Base-by-base conservation (phyloP, 2,113 vertebrate species). In the Daubentonia madagascariensis region DNA sequence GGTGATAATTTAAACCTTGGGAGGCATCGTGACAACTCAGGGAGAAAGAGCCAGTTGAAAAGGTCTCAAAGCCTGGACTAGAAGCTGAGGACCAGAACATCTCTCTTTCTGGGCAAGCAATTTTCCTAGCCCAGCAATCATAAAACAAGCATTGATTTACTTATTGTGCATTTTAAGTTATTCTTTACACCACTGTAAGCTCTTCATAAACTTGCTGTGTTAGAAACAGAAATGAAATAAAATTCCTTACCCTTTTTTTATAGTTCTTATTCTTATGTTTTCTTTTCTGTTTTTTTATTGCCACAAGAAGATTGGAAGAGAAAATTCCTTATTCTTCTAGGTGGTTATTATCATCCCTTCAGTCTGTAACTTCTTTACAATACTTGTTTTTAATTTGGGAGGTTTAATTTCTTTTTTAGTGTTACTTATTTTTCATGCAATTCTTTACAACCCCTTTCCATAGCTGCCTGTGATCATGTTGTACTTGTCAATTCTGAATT, bases 201-300 rank as follows among this genome's bases (percentile, higher is more conserved):
- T 96, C 43, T 79, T 84, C 68, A 79, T 75, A 87, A 61, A 90
- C 54, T 83, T 87, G 9, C 17, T 40, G 28, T 67, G 40, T 61
- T 79, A 89, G 48, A n/a, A 96, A 87, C 13, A 63, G 23, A 92
- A 50, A 61, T 87, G 45, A 78, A 89, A 92, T 89, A 48, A 91
- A 57, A 20, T 14, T 52, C 12, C 16, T 52, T 52, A 52, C 16
- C 50, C 50, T 52, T 52, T 52, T 57, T 57, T 57, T 57, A 57
- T 20, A 57, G 54, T 17, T 22, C 54, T 57, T 57, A 57, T 57
- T 57, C 54, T 54, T 54, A 54, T 18, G 18, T 20, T 54, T 54
- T 54, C 18, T 57, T 57, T 57, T 57, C 6, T 54, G 18, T 57
- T 57, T 57, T 57, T 57, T 57, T 57, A 57, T 57, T 57, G 54